Evolutionary conservation across 1,140 invertebrate genomes (phyloP), one percentile per base, ranked within the genome.

Genomic region (Diorhabda sublineata): DNA sequence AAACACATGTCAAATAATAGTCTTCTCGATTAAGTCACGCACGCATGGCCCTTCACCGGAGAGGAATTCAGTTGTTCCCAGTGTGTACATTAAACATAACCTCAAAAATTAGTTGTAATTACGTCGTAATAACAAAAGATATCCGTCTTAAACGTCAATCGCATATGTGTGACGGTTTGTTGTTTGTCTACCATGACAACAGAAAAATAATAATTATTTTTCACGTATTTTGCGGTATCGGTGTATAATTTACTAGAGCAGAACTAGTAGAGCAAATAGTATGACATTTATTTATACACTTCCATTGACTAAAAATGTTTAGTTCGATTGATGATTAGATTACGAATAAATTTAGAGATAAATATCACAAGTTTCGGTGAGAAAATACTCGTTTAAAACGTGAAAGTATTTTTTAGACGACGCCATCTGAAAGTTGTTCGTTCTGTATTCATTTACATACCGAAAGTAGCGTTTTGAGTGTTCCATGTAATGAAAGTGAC

Each of bases 121-220:
- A 63, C 44, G 45, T 44, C 4, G 4, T 43, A 9, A 9, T 63
- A 63, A 63, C 61, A 63, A 63, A 63, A 63, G 61, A 45, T 63
- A 63, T 63, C 61, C 61, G 61, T 63, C 61, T 63, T 63, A 63
- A 42, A 63, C 61, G 61, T n/a, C 61, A 63, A 63, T 63, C 61
- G 42, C 61, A 63, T 63, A 43, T 63, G 61, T 63, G 61, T 26
- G 26, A 42, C 61, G 44, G 43, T 63, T 7, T 56, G 42, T n/a
- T 45, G 26, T 42, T 63, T 43, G 61, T 5, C 3, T 42, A 45
- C 42, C 61, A 44, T 63, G 61, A 63, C 61, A 45, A 26, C 26
- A 26, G 26, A 26, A 26, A 26, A 63, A 63, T 63, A 45, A 42
- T 45, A 42, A 11, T 45, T 63, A 6, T n/a, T n/a, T 6, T 6